These are phyloP conservation scores for Drosophila greeni DNA, from an alignment of 2,888 invertebrate species.

Conservation along the genomic window DNA sequence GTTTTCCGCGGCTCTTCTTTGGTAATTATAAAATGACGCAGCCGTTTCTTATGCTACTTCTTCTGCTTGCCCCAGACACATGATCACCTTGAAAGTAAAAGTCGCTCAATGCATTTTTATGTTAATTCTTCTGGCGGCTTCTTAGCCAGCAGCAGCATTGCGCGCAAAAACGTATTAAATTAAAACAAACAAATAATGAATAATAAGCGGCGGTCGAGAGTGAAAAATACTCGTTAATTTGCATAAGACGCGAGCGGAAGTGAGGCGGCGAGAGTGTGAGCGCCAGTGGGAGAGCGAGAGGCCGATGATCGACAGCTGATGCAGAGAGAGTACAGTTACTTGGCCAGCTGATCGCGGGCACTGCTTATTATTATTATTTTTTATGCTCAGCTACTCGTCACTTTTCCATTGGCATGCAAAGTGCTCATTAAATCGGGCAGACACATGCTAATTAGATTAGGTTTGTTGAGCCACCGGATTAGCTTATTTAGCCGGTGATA, in stretches of 20 bases:
- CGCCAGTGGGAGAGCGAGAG: slow-evolving; percentile 4
- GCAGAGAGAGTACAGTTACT: slow-evolving; percentile 15
- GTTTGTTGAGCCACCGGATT: slow-evolving; percentile 55
- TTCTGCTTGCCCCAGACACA: slow-evolving; percentile 21
- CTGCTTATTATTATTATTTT: slow-evolving; percentile 5
- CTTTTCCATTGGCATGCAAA: slow-evolving; percentile 78
- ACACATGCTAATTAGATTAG: slow-evolving; percentile 60
- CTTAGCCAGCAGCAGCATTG: slow-evolving; percentile 40
- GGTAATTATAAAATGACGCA: slow-evolving; percentile 54
- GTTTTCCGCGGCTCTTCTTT: slow-evolving; percentile 5
- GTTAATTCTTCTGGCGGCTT: slow-evolving; percentile 51
- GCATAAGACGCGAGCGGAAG: slow-evolving; percentile 32
- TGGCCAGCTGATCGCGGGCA: slow-evolving; percentile 32
- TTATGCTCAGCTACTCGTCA: slow-evolving; percentile 67
- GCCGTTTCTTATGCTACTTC: slow-evolving; percentile 40
- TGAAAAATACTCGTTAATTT: slow-evolving; percentile 30
- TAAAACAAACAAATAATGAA: slow-evolving; percentile 74
- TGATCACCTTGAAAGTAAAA: slow-evolving; percentile 73
- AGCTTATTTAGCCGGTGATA: slow-evolving; percentile 16
- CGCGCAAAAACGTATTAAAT: slow-evolving; percentile 69
- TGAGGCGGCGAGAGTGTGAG: slow-evolving; percentile 11
- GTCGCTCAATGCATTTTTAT: slow-evolving; percentile 69
- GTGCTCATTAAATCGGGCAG: slow-evolving; percentile 61
- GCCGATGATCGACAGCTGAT: slow-evolving; percentile 35
- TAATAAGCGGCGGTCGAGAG: slow-evolving; percentile 61